Evolutionary conservation across 2,888 invertebrate genomes (phyloP).

Genomic region (Psylliodes chrysocephalus): DNA sequence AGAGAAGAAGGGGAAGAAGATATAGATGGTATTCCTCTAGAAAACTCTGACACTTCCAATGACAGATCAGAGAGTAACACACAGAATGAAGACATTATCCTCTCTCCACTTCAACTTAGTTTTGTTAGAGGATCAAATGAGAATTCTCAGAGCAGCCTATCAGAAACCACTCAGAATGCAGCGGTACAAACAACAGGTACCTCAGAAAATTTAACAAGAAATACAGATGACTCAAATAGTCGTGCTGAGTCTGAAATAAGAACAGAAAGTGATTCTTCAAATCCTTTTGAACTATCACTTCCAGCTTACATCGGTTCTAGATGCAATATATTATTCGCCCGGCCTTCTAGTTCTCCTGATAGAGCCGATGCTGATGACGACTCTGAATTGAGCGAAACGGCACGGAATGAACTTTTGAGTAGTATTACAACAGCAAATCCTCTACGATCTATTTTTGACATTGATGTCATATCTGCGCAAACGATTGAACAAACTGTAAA

Average conservation of each 20-base stretch:
- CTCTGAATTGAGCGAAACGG: constrained; percentile 35
- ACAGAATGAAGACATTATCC: constrained; percentile 42
- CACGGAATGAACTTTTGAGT: constrained; percentile 30
- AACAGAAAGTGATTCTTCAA: constrained; percentile 46
- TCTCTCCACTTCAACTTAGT: constrained; percentile 45
- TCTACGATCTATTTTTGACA: constrained; percentile 47
- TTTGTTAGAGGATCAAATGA: constrained; percentile 43
- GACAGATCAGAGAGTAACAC: constrained; percentile 43
- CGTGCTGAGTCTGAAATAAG: constrained; percentile 48
- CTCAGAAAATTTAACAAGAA: constrained; percentile 40
- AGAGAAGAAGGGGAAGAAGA: constrained; percentile 50
- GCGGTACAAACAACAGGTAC: constrained; percentile 45
- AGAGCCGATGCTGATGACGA: constrained; percentile 31
- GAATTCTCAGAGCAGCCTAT: constrained; percentile 41
- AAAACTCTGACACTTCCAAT: constrained; percentile 46
- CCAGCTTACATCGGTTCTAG: constrained; percentile 37
- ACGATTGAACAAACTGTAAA: constrained; percentile 10
- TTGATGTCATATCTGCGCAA: constrained; percentile 34
- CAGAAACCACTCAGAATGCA: constrained; percentile 45
- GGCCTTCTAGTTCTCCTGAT: constrained; percentile 32
- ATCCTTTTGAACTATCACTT: constrained; percentile 45
- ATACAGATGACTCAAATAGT: constrained; percentile 45
- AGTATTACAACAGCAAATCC: constrained; percentile 35
- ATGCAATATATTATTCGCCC: constrained; percentile 34
- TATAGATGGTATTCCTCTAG: constrained; percentile 55